A percentile compares a stretch with the other conserved stretches of the same genome.
phyloP scores from a whole-genome alignment of 2,797 vertebrate genomes.

The Hydrolagus colliei region DNA sequence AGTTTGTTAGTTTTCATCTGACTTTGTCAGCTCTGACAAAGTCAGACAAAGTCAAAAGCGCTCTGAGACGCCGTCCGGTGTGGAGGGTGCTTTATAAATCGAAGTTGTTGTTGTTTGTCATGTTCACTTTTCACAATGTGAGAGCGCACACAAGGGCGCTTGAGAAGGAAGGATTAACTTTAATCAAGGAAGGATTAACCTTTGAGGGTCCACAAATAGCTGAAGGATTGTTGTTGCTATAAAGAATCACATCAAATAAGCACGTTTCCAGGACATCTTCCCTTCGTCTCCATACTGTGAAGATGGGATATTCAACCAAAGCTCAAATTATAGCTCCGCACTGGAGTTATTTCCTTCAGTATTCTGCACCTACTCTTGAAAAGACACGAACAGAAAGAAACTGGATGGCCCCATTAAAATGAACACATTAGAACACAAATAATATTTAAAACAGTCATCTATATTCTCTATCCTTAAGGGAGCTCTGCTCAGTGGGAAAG shows the following conservation, averaged over 20 bases:
- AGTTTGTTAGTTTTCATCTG: neutral
- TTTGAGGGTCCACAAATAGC: neutral
- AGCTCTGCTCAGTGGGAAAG: neutral
- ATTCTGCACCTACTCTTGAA: neutral
- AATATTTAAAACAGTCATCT: neutral
- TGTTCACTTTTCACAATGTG: neutral
- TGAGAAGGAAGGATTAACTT: neutral
- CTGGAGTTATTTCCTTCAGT: neutral
- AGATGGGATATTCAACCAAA: neutral
- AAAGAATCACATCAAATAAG: neutral
- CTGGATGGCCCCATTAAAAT: neutral
- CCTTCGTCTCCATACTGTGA: neutral
- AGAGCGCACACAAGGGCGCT: neutral
- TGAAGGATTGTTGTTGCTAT: neutral
- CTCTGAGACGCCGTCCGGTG: too few species aligned
- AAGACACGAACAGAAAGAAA: neutral
- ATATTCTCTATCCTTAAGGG: neutral
- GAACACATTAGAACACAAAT: neutral
- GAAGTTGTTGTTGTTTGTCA: too few species aligned
- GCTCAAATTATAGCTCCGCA: neutral
- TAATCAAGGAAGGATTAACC: slow-evolving; percentile 2
- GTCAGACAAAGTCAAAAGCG: too few species aligned
- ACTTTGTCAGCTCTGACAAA: neutral
- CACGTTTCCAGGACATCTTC: neutral
- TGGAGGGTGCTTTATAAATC: too few species aligned